phyloP scores from a whole-genome alignment of 2,888 invertebrate species.

The Erebia ligea region DNA sequence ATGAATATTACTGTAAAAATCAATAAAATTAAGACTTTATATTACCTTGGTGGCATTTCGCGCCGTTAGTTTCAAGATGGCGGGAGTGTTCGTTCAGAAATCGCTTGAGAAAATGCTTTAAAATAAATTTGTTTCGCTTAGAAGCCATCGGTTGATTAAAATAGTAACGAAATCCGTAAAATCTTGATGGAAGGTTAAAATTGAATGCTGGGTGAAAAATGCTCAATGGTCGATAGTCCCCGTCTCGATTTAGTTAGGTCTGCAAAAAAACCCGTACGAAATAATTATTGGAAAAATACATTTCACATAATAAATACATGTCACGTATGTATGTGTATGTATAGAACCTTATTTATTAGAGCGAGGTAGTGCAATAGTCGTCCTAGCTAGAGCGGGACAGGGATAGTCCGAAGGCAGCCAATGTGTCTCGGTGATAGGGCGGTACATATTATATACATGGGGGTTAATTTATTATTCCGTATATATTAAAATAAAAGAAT shows the following conservation, averaged over 20 bases:
- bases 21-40: constrained; percentile 28
- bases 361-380: constrained; percentile 42
- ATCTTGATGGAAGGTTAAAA: constrained; percentile 60
- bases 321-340: constrained; percentile 13
- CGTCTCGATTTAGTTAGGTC: constrained; percentile 54
- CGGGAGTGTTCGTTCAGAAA: constrained; percentile 57
- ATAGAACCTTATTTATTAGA: constrained; percentile 31
- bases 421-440: constrained; percentile 74
- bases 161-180: constrained; percentile 56
- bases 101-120: constrained; percentile 60
- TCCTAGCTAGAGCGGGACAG: constrained; percentile 58
- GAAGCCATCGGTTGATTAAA: constrained; percentile 58
- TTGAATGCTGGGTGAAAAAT: constrained; percentile 62
- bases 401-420: constrained; percentile 65
- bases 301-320: constrained; percentile 7
- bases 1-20: constrained; percentile 36
- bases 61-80: constrained; percentile 42
- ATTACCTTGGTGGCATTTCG: constrained; percentile 24
- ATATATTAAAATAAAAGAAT: constrained; percentile 79
- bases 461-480: constrained; percentile 80
- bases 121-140: constrained; percentile 64
- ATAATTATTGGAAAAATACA: constrained; percentile 21
- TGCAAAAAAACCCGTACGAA: constrained; percentile 19
- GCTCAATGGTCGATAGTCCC: constrained; percentile 70
- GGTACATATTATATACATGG: constrained; percentile 67